Conservation (phyloP, 2,888 invertebrate species). For the Chloroclysta siterata region DNA sequence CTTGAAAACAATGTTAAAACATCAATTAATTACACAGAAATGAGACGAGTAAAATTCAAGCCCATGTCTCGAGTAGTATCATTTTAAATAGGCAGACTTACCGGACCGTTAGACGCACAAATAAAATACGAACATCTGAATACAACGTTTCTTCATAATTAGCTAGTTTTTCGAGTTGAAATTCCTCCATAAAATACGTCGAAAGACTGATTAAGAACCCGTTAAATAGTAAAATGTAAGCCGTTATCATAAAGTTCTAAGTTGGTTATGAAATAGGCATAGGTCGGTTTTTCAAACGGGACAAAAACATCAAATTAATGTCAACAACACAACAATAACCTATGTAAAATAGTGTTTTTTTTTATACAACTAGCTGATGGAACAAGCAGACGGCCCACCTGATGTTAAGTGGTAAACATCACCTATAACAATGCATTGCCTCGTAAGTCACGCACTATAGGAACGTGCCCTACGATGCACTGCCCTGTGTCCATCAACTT, state of each 20-base stretch:
- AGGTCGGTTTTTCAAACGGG: conserved; percentile 12
- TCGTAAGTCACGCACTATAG: too few relatives aligned
- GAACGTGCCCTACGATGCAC: too few relatives aligned
- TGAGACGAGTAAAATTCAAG: conserved; percentile 3
- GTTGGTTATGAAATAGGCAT: conserved; percentile 21
- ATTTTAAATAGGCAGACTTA: conserved; percentile 18
- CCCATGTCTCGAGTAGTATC: conserved; percentile 3
- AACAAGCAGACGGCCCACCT: too few relatives aligned
- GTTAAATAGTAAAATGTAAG: conserved; percentile 37
- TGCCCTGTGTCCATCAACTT: too few relatives aligned
- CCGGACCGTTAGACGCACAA: conserved; percentile 26
- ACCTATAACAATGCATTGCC: too few relatives aligned
- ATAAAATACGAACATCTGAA: conserved; percentile 30
- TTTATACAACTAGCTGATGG: too few relatives aligned
- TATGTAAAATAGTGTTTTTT: too few relatives aligned
- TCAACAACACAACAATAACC: too few relatives aligned
- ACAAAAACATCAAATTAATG: not conserved
- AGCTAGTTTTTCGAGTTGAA: conserved; percentile 40
- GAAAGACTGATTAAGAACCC: conserved; percentile 40
- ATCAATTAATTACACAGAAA: not conserved
- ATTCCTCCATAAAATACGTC: conserved; percentile 41
- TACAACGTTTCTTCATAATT: conserved; percentile 39
- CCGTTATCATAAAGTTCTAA: conserved; percentile 36
- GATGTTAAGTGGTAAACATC: too few relatives aligned
- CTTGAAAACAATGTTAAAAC: not conserved